Evolutionary conservation across 2,888 invertebrate genomes (phyloP), one percentile per base, ranked within the genome.

Genomic region (Drosophila stalkeri): DNA sequence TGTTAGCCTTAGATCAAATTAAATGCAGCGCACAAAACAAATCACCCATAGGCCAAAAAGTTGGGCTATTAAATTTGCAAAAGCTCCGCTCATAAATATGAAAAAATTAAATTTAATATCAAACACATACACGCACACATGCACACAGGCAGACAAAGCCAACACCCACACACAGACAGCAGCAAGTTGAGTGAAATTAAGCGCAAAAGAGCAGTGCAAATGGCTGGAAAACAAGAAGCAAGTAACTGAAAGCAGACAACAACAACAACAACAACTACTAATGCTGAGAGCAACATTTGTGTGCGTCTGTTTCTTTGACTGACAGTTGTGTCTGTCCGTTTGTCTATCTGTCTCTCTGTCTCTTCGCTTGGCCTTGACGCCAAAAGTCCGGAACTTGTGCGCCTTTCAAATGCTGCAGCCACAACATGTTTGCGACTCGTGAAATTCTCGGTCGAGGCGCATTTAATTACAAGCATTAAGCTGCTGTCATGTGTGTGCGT

Each of bases 131-230:
- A 51, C 37, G 23, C 46, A 57, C 33, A 72, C 56, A 37, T n/a
- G 35, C 31, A 52, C 14, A 23, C 16, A 66, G 12, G 61, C 69
- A 66, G 51, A 52, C 60, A 64, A 47, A 73, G 33, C 46, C 46
- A 16, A 20, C 44, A 20, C 57, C 43, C 74, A 57, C 56, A 37
- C 46, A 54, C 57, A 55, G 31, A 59, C 16, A 39, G 41, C 37
- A 55, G 49, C 12, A 70, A 66, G 41, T 68, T 49, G 66, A 64
- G 81, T 75, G 84, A 89, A 85, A 89, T 86, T 81, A 86, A 80
- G 89, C 85, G 75, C 63, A 83, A 77, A 75, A 79, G 79, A 84
- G 77, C 84, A 63, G 80, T 81, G 86, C 67, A 88, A 85, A 88
- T 75, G 69, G 61, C 54, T 83, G 80, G 73, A 72, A 69, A 71